Conservation (phyloP, 2,797 vertebrate genomes). For the Babyrousa celebensis region DNA sequence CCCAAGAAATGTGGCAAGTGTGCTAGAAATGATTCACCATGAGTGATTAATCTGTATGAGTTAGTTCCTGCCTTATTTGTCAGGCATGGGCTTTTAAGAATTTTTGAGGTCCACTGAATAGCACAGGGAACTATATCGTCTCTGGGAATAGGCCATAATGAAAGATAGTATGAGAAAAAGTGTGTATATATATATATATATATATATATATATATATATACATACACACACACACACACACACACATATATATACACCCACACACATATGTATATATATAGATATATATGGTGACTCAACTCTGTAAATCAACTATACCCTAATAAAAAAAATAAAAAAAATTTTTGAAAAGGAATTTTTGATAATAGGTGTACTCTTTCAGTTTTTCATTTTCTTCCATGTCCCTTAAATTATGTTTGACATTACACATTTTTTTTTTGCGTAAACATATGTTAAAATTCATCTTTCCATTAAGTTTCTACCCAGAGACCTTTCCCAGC, state of each 20-base stretch:
- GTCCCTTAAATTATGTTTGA: not conserved
- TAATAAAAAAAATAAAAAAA: no score
- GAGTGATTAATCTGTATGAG: not conserved
- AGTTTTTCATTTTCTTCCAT: conserved; percentile 22
- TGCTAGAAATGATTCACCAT: not conserved
- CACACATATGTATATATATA: no score
- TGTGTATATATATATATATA: no score
- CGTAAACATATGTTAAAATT: conserved; percentile 1
- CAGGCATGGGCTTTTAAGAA: not conserved
- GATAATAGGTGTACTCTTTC: not conserved
- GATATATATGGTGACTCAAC: no score
- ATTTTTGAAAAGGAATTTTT: no score
- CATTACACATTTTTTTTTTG: not conserved
- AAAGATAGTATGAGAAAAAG: no score
- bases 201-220: no score
- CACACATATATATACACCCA: no score
- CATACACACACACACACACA: no score
- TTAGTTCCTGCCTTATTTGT: not conserved
- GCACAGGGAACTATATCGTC: no score
- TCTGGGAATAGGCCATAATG: no score
- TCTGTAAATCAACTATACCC: no score
- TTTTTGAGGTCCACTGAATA: not conserved
- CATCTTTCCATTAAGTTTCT: conserved; percentile 26
- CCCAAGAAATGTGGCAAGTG: conserved; percentile 1
- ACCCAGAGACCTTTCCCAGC: not conserved